Percentiles rank a stretch among this genome's conserved stretches.
Evolutionary conservation across 2,888 invertebrate species (phyloP).

Genomic region (Cantharis rustica): DNA sequence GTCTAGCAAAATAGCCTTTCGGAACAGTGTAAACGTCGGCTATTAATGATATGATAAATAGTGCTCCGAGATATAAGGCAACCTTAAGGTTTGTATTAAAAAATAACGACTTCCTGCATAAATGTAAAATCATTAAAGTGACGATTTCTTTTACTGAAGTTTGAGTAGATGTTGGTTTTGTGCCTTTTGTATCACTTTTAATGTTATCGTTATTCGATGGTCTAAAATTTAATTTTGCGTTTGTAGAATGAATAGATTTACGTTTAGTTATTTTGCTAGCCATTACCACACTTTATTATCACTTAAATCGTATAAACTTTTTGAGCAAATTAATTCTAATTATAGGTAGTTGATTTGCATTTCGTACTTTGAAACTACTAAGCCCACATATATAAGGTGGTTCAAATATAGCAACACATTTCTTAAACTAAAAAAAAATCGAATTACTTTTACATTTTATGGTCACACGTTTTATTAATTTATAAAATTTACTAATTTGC

Average conservation of each 20-base stretch:
- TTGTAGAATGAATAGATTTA: constrained; percentile 39
- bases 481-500: no score
- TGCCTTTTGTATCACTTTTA: constrained; percentile 63
- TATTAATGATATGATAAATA: constrained; percentile 84
- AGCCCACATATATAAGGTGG: background rate
- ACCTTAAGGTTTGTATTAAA: constrained; percentile 86
- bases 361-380: background rate
- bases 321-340: background rate
- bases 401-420: background rate
- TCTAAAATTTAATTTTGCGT: constrained; percentile 64
- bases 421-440: no score
- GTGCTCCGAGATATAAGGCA: constrained; percentile 79
- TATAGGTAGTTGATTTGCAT: background rate
- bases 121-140: constrained; percentile 79
- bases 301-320: background rate
- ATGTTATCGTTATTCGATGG: constrained; percentile 53
- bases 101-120: constrained; percentile 87
- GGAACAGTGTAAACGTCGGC: constrained; percentile 84
- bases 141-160: constrained; percentile 81
- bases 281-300: constrained; percentile 37
- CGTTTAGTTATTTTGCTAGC: constrained; percentile 41
- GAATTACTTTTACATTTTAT: no score
- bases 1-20: constrained; percentile 86
- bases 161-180: constrained; percentile 82
- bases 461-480: no score